Base-by-base conservation (phyloP, 2,113 vertebrate genomes). In the Hyperoodon ampullatus region DNA sequence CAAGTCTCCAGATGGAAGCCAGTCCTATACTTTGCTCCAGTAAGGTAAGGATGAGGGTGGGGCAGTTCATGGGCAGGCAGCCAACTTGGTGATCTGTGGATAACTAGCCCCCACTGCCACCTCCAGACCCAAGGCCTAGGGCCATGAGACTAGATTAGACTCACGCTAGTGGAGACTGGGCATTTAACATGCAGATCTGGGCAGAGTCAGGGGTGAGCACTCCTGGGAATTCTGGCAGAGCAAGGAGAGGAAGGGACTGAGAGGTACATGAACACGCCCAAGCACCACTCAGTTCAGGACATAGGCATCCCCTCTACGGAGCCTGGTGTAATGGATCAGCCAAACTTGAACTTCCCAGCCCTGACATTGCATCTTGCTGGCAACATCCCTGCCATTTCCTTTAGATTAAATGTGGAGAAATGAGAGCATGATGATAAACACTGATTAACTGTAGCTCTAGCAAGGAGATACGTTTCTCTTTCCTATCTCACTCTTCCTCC, bases 341-440 rank as follows among this genome's bases (percentile, higher is more conserved):
- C 68, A n/a, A 47, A 18, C 61, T 80, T 15, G 1, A 86, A 35
- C 5, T 72, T 94, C 28, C 50, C 50, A 28, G 2, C 78, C 3
- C 26, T 81, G 33, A 83, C 8, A 2, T 47, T 61, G 24, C 53
- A 18, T 75, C 77, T 82, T 93, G 4, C 82, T 74, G 35, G 58
- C 30, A 21, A 66, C 8, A 0, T 94, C 35, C 71, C 93, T 90
- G 81, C 77, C 50, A 6, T 90, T 90, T 88, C 21, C 61, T 93
- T 84, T 55, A 90, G 74, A 87, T 68, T 71, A 81, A 90, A 75
- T 85, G 13, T 80, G 26, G 61, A 58, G 70, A 95, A 95, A 95
- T 53, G 60, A 95, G 74, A 80, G 16, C 33, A 72, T 28, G 39
- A 50, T 86, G 88, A 94, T 87, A 89, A 97, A 97, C 55, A 90